Evolutionary conservation across 2,888 invertebrate species (phyloP), one percentile per base, ranked within the genome.

Genomic region (Cryptops parisi): DNA sequence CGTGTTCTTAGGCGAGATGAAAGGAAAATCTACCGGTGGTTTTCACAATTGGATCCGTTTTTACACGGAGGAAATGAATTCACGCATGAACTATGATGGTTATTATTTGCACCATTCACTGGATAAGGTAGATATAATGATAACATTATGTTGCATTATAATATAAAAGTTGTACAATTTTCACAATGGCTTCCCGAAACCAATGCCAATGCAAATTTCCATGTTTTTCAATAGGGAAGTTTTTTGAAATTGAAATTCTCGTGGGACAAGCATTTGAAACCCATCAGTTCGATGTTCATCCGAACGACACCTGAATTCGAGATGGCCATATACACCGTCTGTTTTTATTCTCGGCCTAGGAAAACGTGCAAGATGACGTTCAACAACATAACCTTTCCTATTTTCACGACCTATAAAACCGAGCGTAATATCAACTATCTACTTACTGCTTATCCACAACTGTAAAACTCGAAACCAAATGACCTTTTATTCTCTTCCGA

Each of bases 11-110:
- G 72, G 72, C 40, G 72, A 72, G 61, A 61, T 59, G 1, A 66
- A 68, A 56, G 62, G 63, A 53, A 58, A 60, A 24, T 62, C 64
- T 51, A 65, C 70, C 3, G 64, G 63, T 12, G 69, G 68, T 2
- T 64, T 72, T 58, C 72, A 72, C 62, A 70, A 65, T 59, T 72
- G 72, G 72, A 54, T 72, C 1, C 63, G 68, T 55, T 68, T 68
- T 59, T 69, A 68, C 55, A 50, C 58, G 0, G 60, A 68, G 55
- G 70, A 71, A 56, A 60, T 62, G 49, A 57, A 57, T 9, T 24
- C 61, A 60, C 22, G 25, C 6, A 38, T 55, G 3, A 55, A 55
- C 38, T 55, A 55, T 27, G 24, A 43, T 21, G 55, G 55, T 15
- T 33, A 33, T 33, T 33, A 33, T 33, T 6, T 9, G n/a, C n/a